phyloP scores from a whole-genome alignment of 1,140 invertebrate genomes.

The Panagrolaimus sp. region DNA sequence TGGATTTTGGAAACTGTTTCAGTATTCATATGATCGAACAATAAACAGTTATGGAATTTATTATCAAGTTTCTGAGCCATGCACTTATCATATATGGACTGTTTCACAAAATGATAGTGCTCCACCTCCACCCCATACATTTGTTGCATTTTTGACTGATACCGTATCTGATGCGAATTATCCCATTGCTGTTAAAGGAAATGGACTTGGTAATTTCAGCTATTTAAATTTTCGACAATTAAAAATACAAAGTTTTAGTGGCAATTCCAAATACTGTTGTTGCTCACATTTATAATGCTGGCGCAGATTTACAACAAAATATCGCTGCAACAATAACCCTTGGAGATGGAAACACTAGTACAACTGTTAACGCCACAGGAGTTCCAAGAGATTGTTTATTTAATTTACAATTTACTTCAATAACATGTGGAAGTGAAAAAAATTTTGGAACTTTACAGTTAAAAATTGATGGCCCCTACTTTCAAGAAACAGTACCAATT shows the following conservation, averaged over 20 bases:
- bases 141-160: not conserved
- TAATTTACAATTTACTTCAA: not conserved
- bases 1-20: not conserved
- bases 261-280: not conserved
- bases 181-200: not conserved
- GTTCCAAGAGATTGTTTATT: not conserved
- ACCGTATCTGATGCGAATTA: not conserved
- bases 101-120: not conserved
- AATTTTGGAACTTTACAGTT: not conserved
- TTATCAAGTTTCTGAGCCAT: not conserved
- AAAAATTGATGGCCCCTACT: not conserved
- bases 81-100: not conserved
- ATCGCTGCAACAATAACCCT: not conserved
- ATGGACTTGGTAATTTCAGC: not conserved
- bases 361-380: not conserved
- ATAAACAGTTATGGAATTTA: not conserved
- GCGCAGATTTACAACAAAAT: not conserved
- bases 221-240: too few relatives aligned
- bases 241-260: not conserved
- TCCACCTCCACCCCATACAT: not conserved
- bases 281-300: not conserved
- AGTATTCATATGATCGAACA: not conserved
- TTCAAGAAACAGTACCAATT: conserved; percentile 4
- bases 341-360: not conserved
- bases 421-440: not conserved